Evolutionary conservation across 2,113 vertebrate species (phyloP).

Genomic region (Agapornis roseicollis): DNA sequence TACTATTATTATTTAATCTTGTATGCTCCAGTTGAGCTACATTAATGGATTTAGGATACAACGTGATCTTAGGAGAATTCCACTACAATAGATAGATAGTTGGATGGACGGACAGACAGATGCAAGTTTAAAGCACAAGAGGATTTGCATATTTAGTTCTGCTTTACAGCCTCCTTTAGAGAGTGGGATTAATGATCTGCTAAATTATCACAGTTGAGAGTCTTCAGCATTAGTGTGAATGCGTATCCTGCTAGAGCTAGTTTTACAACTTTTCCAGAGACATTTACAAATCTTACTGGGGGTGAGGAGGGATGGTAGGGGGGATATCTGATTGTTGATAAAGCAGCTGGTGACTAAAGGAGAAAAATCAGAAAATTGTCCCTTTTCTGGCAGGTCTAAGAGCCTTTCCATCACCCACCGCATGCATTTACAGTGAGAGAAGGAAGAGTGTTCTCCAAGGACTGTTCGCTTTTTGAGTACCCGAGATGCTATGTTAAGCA

Average conservation of each 20-base stretch:
- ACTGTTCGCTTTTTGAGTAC: constrained; percentile 45
- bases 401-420: constrained; percentile 30
- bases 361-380: constrained; percentile 1
- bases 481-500: constrained; percentile 46
- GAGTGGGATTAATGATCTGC: constrained; percentile 77
- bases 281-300: constrained; percentile 28
- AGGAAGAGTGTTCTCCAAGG: constrained; percentile 50
- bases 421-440: not conserved
- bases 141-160: constrained; percentile 79
- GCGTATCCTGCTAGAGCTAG: constrained; percentile 38
- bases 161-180: constrained; percentile 72
- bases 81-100: constrained; percentile 54
- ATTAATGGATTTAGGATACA: constrained; percentile 62
- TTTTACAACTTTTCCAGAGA: constrained; percentile 58
- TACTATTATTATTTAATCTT: constrained; percentile 33
- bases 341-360: constrained; percentile 23
- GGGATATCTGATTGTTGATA: not conserved
- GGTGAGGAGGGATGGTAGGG: not conserved
- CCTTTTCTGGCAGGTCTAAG: constrained; percentile 25
- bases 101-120: constrained; percentile 69
- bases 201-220: constrained; percentile 74
- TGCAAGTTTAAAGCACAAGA: constrained; percentile 71
- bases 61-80: constrained; percentile 47
- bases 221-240: constrained; percentile 55
- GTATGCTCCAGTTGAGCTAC: constrained; percentile 54